Evolutionary conservation across 2,888 invertebrate genomes (phyloP), one percentile per base, ranked within the genome.

Genomic region (Protonemura montana): DNA sequence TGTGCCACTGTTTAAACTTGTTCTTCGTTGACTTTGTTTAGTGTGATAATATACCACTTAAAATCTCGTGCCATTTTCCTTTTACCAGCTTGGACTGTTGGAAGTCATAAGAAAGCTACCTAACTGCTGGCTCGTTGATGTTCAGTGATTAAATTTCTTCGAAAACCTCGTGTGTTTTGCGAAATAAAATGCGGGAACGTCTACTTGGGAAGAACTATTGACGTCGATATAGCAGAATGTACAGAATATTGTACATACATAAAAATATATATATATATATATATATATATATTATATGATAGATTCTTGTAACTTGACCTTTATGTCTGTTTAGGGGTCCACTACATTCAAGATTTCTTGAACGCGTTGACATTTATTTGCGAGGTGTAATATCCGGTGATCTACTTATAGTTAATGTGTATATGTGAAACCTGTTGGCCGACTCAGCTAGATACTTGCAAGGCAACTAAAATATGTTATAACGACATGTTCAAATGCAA

Each of bases 21-120:
- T 59, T 59, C 59, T 59, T 59, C 59, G 13, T 21, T 59, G 21
- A 59, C 59, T 59, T 59, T 59, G 21, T 59, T 21, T 59, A 59
- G 59, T 59, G 59, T 59, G 59, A 59, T 59, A 59, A 6, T 59
- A 59, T 21, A 59, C 59, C 59, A 59, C 59, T 3, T 59, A 59
- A 59, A 59, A 59, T 59, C 59, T 35, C 10, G 59, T 59, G 59
- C 59, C 59, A 59, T 59, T 59, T 59, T 59, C 59, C 59, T 59
- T 59, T 59, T 59, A 21, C 59, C 59, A 59, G 59, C 21, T 59
- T 21, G 59, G 59, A 21, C 21, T 59, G 59, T 59, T 21, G 59
- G 1, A 16, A 2, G 35, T 35, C 35, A 35, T 35, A 35, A 6
- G 3, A 16, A 59, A 2, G 59, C 59, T 59, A 59, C 59, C 13